Evolutionary conservation across 2,797 vertebrate genomes (phyloP).

Genomic region (Nyctalus aviator): DNA sequence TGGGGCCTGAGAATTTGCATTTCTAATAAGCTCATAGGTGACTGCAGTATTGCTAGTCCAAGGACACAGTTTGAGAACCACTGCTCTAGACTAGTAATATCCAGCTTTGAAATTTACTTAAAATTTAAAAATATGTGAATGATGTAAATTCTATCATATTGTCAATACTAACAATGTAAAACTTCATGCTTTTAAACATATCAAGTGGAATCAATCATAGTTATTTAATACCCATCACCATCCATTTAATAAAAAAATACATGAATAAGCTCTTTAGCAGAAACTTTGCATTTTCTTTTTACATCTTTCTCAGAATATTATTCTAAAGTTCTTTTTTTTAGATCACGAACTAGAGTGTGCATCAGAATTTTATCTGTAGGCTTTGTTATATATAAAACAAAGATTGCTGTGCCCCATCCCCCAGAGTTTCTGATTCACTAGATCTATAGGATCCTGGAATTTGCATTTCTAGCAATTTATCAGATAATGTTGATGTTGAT

Average conservation of each 20-base stretch:
- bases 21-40: not conserved
- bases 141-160: not conserved
- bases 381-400: not conserved
- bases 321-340: slow-evolving; percentile 4
- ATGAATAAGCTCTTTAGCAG: not conserved
- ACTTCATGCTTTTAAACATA: not conserved
- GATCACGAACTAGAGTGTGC: not conserved
- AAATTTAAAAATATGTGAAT: not conserved
- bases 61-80: not conserved
- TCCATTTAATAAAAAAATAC: not conserved
- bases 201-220: not conserved
- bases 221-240: not conserved
- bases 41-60: not conserved
- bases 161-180: not conserved
- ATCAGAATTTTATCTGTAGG: not conserved
- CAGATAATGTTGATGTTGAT: not conserved
- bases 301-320: not conserved
- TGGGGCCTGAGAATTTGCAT: not conserved
- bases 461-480: not conserved
- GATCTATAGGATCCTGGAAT: not conserved
- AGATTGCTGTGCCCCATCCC: not conserved
- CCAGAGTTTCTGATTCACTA: not conserved
- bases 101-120: slow-evolving; percentile 20
- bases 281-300: not conserved
- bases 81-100: not conserved